These are phyloP conservation scores for Loris lydekkerianus DNA, from an alignment of 2,797 vertebrate genomes.

Conservation along the genomic window DNA sequence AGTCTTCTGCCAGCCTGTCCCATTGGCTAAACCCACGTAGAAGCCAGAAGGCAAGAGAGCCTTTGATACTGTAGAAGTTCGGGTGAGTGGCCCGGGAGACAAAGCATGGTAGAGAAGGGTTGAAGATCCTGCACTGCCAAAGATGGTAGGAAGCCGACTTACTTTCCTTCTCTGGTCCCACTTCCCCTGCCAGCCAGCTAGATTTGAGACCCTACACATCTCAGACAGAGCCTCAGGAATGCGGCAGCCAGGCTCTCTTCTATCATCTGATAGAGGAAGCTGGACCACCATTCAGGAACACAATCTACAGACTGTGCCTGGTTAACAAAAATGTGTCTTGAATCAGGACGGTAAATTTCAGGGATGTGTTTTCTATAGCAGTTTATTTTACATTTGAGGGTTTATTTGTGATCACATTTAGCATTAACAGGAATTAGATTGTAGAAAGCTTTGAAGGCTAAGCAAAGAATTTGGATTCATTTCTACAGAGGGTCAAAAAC, in stretches of 20 bases:
- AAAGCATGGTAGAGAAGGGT: not conserved
- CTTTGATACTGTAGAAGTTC: not conserved
- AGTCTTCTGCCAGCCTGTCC: not conserved
- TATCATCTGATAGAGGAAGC: not conserved
- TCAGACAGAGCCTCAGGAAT: not conserved
- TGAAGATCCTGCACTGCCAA: not conserved
- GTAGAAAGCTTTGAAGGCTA: not conserved
- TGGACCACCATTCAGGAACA: not conserved
- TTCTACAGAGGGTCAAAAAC: not conserved
- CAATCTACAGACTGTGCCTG: not conserved
- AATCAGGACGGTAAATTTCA: not conserved
- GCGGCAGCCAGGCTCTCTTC: no score
- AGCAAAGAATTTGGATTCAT: slow-evolving; percentile 46
- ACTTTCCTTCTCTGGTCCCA: not conserved
- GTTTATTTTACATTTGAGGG: not conserved
- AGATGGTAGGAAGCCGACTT: not conserved
- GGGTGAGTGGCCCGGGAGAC: not conserved
- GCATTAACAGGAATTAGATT: not conserved
- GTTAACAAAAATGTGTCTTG: not conserved
- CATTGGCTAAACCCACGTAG: not conserved
- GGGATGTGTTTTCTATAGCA: not conserved
- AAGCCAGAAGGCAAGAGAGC: not conserved
- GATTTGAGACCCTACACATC: not conserved
- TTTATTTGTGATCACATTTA: not conserved
- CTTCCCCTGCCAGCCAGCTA: not conserved